phyloP scores from a whole-genome alignment of 2,113 vertebrate species.

The rabbit (Oryctolagus cuniculus) region mOryCun1.1 NC_091434.1:24699001-24699500 shows the following conservation, averaged over 20 bases:
- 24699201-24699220: constrained; percentile 11
- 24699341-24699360: not conserved
- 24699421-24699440: not conserved
- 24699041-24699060: not conserved
- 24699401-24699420: not conserved
- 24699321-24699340: not conserved
- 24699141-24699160: constrained; percentile 23
- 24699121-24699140: constrained; percentile 44
- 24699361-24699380: not conserved
- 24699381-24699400: not conserved
- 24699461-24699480: constrained; percentile 54
- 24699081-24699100: constrained; percentile 27
- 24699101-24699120: constrained; percentile 39
- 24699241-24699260: not conserved
- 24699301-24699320: not conserved
- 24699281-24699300: not conserved
- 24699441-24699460: constrained; percentile 23
- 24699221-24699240: not conserved
- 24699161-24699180: constrained; percentile 3
- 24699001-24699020: not conserved
- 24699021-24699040: not conserved
- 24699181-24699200: not conserved
- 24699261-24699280: not conserved
- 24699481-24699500: constrained; percentile 7
- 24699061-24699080: not conserved